Percentiles rank a stretch among this genome's conserved stretches.
phyloP scores from a whole-genome alignment of 2,888 invertebrate genomes.

The Capitulum mitella region DNA sequence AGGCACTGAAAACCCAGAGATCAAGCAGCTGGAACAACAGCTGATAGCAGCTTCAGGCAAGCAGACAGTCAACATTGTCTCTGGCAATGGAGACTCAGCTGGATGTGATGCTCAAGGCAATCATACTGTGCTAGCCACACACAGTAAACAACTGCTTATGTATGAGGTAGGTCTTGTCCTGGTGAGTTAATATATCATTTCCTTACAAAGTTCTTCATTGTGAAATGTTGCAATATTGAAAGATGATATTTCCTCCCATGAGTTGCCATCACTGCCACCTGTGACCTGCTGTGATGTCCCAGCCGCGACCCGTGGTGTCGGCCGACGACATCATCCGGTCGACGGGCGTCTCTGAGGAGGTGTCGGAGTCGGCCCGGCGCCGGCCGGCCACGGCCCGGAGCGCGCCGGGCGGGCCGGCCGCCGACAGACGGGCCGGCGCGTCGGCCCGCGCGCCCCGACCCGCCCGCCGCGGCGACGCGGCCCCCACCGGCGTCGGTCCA shows the following conservation, averaged over 20 bases:
- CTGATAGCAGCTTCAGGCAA: neutral
- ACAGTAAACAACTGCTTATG: neutral
- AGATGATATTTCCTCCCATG: neutral
- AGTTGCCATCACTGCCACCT: neutral
- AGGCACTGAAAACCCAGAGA: neutral
- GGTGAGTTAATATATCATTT: too few species aligned
- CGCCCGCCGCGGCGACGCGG: neutral
- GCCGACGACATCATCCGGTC: conserved; percentile 9
- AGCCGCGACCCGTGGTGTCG: neutral
- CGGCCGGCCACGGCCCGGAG: conserved; percentile 8
- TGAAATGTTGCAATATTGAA: neutral
- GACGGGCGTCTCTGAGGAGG: neutral
- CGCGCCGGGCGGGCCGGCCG: neutral
- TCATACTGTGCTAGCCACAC: neutral
- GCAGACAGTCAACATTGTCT: neutral
- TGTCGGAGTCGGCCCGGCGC: neutral
- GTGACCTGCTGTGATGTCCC: neutral
- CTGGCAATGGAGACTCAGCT: neutral
- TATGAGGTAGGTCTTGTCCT: neutral
- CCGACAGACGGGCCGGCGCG: neutral
- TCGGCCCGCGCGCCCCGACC: neutral
- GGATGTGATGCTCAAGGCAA: neutral
- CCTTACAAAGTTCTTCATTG: neutral
- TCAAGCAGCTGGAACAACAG: neutral
- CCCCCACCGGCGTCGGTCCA: neutral